Percentiles rank a stretch among this genome's conserved stretches.
Evolutionary conservation across 30 jellyfish, hydroid and myxozoan genomes (phyloP).

Genomic region (Aurelia aurita): DNA sequence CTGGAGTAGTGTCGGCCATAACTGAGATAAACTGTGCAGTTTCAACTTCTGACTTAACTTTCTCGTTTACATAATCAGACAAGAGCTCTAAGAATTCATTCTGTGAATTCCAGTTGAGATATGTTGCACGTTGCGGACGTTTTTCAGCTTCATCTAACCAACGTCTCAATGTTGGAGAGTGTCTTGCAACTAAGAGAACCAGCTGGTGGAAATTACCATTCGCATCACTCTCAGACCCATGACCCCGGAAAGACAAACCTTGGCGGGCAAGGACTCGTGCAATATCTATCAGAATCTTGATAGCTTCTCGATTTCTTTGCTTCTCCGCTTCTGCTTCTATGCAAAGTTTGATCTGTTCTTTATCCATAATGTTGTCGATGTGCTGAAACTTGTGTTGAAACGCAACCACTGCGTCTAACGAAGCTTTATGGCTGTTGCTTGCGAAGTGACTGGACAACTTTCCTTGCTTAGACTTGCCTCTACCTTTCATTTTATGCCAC

Average conservation of each 20-base stretch:
- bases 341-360: constrained; percentile 53
- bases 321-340: constrained; percentile 71
- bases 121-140: constrained; percentile 25
- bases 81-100: constrained; percentile 54
- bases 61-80: constrained; percentile 50
- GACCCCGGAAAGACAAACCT: constrained; percentile 68
- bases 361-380: constrained; percentile 58
- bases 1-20: constrained; percentile 70
- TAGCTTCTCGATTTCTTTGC: constrained; percentile 57
- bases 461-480: constrained; percentile 60
- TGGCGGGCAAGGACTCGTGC: constrained; percentile 75
- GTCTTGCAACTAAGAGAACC: no score
- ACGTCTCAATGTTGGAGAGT: constrained; percentile 9
- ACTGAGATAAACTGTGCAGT: constrained; percentile 46
- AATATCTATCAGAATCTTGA: constrained; percentile 63
- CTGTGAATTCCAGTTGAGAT: constrained; percentile 21
- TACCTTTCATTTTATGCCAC: constrained; percentile 67
- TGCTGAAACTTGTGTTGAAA: constrained; percentile 58
- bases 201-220: constrained; percentile 70
- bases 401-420: constrained; percentile 58
- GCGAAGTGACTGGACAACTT: constrained; percentile 42
- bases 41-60: constrained; percentile 47
- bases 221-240: constrained; percentile 65
- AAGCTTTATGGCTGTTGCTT: constrained; percentile 62
- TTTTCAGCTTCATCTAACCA: constrained; percentile 10